These are phyloP conservation scores for Troides helena DNA, from an alignment of 2,888 invertebrate genomes.

Conservation along the genomic window DNA sequence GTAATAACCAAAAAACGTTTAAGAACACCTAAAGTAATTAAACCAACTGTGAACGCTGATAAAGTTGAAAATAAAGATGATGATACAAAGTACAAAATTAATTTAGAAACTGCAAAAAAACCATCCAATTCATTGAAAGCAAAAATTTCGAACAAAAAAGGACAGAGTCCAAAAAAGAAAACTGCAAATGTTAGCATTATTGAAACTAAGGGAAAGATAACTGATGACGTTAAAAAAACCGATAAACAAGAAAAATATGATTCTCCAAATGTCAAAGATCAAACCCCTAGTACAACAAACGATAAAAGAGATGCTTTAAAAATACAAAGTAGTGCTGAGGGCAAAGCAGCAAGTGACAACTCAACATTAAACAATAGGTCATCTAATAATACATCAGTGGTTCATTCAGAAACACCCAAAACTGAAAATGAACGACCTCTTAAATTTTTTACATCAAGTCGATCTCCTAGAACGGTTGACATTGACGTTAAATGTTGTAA, in stretches of 20 bases:
- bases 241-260: constrained; percentile 33
- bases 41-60: constrained; percentile 44
- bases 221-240: constrained; percentile 32
- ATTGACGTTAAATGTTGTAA: constrained; percentile 74
- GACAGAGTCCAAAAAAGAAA: constrained; percentile 36
- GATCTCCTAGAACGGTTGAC: constrained; percentile 69
- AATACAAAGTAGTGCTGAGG: constrained; percentile 32
- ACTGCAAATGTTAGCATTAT: constrained; percentile 28
- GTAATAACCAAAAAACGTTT: constrained; percentile 47
- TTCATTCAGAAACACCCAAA: constrained; percentile 56
- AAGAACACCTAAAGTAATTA: constrained; percentile 47
- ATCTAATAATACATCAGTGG: constrained; percentile 30
- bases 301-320: constrained; percentile 35
- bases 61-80: constrained; percentile 46
- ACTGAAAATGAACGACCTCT: constrained; percentile 67
- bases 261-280: constrained; percentile 24
- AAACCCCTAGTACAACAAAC: constrained; percentile 27
- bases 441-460: constrained; percentile 70
- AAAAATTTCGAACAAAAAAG: constrained; percentile 36
- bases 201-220: constrained; percentile 31
- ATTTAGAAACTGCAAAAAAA: constrained; percentile 59
- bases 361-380: constrained; percentile 16
- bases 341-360: constrained; percentile 24
- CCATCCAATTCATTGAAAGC: constrained; percentile 22
- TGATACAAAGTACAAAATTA: constrained; percentile 70